Evolutionary conservation across 2,113 vertebrate genomes (phyloP), one percentile per base, ranked within the genome.

Genomic region (Callithrix jacchus): DNA sequence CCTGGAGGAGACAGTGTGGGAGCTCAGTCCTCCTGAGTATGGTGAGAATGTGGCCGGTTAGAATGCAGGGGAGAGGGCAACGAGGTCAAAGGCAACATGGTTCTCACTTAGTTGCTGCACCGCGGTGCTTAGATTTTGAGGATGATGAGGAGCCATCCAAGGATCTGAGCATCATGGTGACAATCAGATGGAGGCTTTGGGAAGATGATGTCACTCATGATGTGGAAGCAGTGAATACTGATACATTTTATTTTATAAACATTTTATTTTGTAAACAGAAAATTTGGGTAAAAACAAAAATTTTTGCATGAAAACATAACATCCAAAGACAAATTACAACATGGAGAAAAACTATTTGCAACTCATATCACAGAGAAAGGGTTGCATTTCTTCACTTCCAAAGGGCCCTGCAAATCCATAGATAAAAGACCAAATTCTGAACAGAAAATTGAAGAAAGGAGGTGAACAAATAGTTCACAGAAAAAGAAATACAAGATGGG

Each of bases 321-420:
- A 37, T 93, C 23, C 14, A 70, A 64, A 93, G 87, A 83, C 47
- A 96, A 83, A 82, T 27, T 49, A 77, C 27, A 66, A 27, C 40
- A 6, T 40, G 64, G 35, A 66, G 47, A 6, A 37, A 42, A 49
- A 35, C 52, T 35, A 32, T 74, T n/a, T 93, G 71, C 18, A 52
- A 49, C 13, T 74, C 5, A 9, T 4, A 3, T 64, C 35, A 45
- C 47, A 45, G 27, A 58, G 42, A 64, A 91, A 66, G 17, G 32
- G 14, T 23, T 13, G 16, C 54, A 20, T 4, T 35, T 25, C 58
- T 66, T 56, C 17, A 49, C 73, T 54, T 40, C 58, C n/a, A 47
- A n/a, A 37, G 17, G 32, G 45, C 20, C 13, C 35, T 11, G 20
- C 17, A 64, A 45, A 54, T 54, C 40, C 45, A 1, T n/a, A 18